These are phyloP conservation scores for Stenolophus ochropezus DNA, from an alignment of 2,888 invertebrate genomes.

Conservation along the genomic window DNA sequence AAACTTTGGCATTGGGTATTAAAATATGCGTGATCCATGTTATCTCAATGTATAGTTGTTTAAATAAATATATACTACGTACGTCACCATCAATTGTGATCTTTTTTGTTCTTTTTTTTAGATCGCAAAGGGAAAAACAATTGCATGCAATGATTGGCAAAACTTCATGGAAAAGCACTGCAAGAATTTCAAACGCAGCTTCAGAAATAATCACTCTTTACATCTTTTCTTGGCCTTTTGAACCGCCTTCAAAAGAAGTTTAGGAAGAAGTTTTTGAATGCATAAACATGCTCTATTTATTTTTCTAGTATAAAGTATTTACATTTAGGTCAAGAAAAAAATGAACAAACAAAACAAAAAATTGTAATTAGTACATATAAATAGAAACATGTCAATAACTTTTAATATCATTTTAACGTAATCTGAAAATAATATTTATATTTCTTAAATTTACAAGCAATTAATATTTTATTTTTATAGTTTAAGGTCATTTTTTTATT, in stretches of 20 bases:
- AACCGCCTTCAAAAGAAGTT: neutral
- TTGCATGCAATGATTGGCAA: neutral
- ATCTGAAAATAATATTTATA: no score
- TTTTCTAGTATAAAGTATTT: neutral
- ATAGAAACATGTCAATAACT: no score
- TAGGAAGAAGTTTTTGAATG: neutral
- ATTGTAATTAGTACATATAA: no score
- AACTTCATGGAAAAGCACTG: neutral
- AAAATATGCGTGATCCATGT: slow-evolving; percentile 7
- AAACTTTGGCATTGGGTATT: neutral
- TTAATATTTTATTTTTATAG: no score
- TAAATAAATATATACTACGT: slow-evolving; percentile 2
- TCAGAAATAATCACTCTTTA: neutral
- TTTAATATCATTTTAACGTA: no score
- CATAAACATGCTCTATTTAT: neutral
- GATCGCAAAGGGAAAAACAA: neutral
- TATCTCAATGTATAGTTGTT: slow-evolving; percentile 12
- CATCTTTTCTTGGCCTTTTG: neutral
- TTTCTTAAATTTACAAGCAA: no score
- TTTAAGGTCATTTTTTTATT: no score
- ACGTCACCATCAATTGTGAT: neutral
- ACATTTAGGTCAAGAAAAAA: no score
- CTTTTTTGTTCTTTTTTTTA: neutral
- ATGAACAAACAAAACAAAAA: no score
- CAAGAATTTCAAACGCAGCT: neutral